Evolutionary conservation across 2,797 vertebrate species (phyloP).

Genomic region (Brotula barbata): DNA sequence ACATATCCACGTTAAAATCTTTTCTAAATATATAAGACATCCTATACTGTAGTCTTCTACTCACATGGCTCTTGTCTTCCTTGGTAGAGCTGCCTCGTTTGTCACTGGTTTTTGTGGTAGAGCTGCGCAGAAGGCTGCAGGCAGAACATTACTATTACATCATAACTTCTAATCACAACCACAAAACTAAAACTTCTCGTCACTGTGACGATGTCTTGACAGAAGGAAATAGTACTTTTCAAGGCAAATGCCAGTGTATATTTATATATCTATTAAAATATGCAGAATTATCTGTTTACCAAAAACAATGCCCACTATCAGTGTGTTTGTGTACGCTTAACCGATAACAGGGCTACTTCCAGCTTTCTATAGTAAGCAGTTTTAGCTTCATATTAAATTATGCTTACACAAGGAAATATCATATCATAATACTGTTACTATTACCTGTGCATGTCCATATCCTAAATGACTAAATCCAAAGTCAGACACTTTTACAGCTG

Average conservation of each 20-base stretch:
- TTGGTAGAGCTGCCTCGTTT: slow-evolving; percentile 86
- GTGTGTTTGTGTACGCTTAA: too few relatives aligned
- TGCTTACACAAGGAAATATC: too few relatives aligned
- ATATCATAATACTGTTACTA: too few relatives aligned
- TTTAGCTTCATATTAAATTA: too few relatives aligned
- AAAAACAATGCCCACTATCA: too few relatives aligned
- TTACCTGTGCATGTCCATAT: too few relatives aligned
- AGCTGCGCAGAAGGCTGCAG: slow-evolving; percentile 81
- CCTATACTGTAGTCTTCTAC: slow-evolving; percentile 45
- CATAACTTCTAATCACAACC: background rate
- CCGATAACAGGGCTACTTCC: too few relatives aligned
- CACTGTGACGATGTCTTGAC: background rate
- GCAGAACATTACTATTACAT: slow-evolving; percentile 1
- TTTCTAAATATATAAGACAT: background rate
- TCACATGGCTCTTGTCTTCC: slow-evolving; percentile 93
- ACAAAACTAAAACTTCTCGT: background rate
- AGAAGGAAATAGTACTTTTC: background rate
- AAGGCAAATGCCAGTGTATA: background rate
- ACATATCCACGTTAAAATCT: background rate
- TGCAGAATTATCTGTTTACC: too few relatives aligned
- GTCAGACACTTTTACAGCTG: too few relatives aligned
- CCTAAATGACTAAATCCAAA: too few relatives aligned
- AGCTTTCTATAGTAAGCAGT: too few relatives aligned
- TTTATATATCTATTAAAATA: background rate
- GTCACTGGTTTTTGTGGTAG: slow-evolving; percentile 86